phyloP scores from a whole-genome alignment of 2,888 invertebrate genomes.

The Plemyria rubiginata region DNA sequence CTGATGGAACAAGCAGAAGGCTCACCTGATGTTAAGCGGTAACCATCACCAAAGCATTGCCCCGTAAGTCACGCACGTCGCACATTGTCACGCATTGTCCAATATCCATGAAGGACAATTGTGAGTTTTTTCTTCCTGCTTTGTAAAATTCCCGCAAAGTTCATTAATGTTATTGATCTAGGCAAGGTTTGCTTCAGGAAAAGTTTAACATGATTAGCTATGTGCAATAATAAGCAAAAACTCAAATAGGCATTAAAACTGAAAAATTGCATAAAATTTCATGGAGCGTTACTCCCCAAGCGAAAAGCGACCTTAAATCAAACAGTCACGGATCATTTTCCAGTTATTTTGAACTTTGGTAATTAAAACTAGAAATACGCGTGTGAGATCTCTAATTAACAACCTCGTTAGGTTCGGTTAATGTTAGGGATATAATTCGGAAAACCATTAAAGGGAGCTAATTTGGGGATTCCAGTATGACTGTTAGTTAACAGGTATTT shows the following conservation, averaged over 20 bases:
- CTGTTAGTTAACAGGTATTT: background rate
- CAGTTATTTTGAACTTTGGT: conserved; percentile 18
- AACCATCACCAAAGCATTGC: too few relatives aligned
- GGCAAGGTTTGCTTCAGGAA: too few relatives aligned
- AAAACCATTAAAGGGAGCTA: conserved; percentile 40
- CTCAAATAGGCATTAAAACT: background rate
- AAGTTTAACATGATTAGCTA: too few relatives aligned
- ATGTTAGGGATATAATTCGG: conserved; percentile 48
- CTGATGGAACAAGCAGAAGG: too few relatives aligned
- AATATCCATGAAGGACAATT: too few relatives aligned
- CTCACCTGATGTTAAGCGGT: too few relatives aligned
- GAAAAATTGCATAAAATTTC: conserved; percentile 2
- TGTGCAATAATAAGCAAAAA: background rate
- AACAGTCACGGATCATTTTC: background rate
- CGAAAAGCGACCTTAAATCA: background rate
- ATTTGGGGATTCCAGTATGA: conserved; percentile 25
- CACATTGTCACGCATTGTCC: too few relatives aligned
- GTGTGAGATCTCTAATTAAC: conserved; percentile 57
- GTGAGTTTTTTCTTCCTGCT: too few relatives aligned
- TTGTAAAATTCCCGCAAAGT: too few relatives aligned
- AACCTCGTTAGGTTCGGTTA: conserved; percentile 48
- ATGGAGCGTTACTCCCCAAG: background rate
- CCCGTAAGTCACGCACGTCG: too few relatives aligned
- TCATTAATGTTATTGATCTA: too few relatives aligned
- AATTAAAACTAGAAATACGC: conserved; percentile 49